Base-by-base conservation (phyloP, 1,140 invertebrate genomes). In the Drosophila truncata region DNA sequence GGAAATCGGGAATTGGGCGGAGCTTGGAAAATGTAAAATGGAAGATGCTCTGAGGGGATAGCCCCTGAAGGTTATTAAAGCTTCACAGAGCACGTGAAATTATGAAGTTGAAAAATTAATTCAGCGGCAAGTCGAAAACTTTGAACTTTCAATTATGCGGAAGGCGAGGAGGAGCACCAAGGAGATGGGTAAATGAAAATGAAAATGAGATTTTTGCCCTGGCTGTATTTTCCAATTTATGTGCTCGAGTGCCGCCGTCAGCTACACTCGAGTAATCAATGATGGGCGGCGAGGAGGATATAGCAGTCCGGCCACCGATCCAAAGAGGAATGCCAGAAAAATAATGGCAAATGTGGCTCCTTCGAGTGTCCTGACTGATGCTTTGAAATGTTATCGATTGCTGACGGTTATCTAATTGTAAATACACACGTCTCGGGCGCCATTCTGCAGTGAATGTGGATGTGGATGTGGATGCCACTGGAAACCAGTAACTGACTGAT, bases 31-130 rank as follows among this genome's bases (percentile, higher is more conserved):
- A 65, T 75, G 54, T 27, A 33, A 29, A 47, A 42, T 54, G 79
- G 27, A 14, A 31, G 50, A 57, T 52, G 60, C 57, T 20, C 50
- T 44, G 67, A 37, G 20, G 52, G 20, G 20, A 55, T 55, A 37
- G 52, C 52, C 52, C 9, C 1, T n/a, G 52, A 42, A 39, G 52
- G 80, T 82, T 86, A 87, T 86, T 87, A 87, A 82, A 70, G 84
- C 83, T 73, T 87, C 80, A 52, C 47, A 61, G 49, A 78, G 80
- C 72, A 87, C 77, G 84, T 84, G 73, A 87, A 87, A 87, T 88
- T 87, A 87, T 87, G 84, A 87, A 87, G 84, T 88, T 87, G 85
- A 88, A 83, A 87, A 88, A 87, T 87, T 87, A 87, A 87, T 87
- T 87, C 83, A 87, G 84, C 84, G 80, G 84, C 84, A 87, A 80